phyloP scores from a whole-genome alignment of 2,113 vertebrate species.

The Embiotoca jacksoni region DNA sequence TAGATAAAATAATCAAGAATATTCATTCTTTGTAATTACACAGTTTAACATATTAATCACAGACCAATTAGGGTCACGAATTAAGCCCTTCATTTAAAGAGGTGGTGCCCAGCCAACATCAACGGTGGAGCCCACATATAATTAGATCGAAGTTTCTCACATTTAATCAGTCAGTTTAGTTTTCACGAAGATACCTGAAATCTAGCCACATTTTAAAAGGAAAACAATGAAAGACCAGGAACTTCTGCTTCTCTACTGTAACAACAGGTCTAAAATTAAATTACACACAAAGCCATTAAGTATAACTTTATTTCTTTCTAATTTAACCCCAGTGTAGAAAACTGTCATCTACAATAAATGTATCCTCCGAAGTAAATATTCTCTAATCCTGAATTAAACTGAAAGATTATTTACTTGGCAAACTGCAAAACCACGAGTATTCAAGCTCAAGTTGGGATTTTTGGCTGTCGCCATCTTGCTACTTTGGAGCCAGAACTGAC shows the following conservation, averaged over 20 bases:
- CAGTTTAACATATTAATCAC: conserved; percentile 66
- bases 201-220: not conserved
- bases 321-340: too few relatives aligned
- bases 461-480: too few relatives aligned
- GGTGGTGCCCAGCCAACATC: conserved; percentile 19
- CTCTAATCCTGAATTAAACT: not conserved
- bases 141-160: conserved; percentile 37
- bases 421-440: not conserved
- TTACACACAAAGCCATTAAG: too few relatives aligned
- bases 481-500: too few relatives aligned
- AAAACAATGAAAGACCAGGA: not conserved
- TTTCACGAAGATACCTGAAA: conserved; percentile 20
- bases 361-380: not conserved
- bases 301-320: too few relatives aligned
- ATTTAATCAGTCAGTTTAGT: conserved; percentile 23
- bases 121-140: conserved; percentile 10
- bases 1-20: conserved; percentile 64
- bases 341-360: too few relatives aligned
- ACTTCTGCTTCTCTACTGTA: not conserved
- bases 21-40: conserved; percentile 61
- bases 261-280: too few relatives aligned
- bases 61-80: conserved; percentile 55
- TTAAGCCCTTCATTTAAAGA: conserved; percentile 44
- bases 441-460: too few relatives aligned
- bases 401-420: not conserved